Percentiles rank a stretch among this genome's conserved stretches.
Evolutionary conservation across 2,113 vertebrate genomes (phyloP).

Genomic region (Hippopotamus amphibius): DNA sequence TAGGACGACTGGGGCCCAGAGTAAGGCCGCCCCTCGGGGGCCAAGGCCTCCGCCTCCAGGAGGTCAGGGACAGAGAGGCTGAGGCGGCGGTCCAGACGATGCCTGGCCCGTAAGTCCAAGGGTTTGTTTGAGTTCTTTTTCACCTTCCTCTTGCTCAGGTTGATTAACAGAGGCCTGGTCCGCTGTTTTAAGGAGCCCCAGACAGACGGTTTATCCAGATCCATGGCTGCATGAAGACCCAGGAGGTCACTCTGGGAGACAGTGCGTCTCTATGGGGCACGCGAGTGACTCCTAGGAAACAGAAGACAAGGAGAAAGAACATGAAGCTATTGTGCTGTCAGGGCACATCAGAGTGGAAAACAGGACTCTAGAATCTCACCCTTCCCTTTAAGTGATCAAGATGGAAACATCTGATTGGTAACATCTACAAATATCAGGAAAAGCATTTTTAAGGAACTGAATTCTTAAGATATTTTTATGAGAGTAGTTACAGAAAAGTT

Average conservation of each 20-base stretch:
- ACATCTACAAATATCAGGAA: neutral
- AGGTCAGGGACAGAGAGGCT: slow-evolving; percentile 89
- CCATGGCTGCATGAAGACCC: slow-evolving; percentile 82
- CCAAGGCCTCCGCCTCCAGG: slow-evolving; percentile 82
- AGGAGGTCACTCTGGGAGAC: neutral
- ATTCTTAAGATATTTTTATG: neutral
- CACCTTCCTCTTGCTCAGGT: slow-evolving; percentile 83
- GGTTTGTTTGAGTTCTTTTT: slow-evolving; percentile 83
- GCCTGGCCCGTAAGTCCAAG: slow-evolving; percentile 68
- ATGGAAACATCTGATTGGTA: slow-evolving; percentile 54
- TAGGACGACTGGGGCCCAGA: slow-evolving; percentile 73
- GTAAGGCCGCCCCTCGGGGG: slow-evolving; percentile 68
- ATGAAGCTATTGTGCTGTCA: neutral
- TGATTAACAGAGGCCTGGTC: slow-evolving; percentile 86
- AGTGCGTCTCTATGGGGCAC: rapidly evolving
- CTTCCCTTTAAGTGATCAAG: slow-evolving; percentile 17
- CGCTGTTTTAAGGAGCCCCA: slow-evolving; percentile 89
- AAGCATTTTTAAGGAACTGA: neutral
- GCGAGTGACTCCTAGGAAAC: slow-evolving; percentile 70
- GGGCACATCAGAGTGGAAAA: neutral
- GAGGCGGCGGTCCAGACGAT: slow-evolving; percentile 85
- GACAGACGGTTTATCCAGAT: slow-evolving; percentile 88
- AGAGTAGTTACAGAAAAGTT: neutral
- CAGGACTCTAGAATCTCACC: neutral
- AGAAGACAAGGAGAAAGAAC: slow-evolving; percentile 59